Evolutionary conservation across 2,888 invertebrate species (phyloP).

Genomic region (Drosophila ezoana): DNA sequence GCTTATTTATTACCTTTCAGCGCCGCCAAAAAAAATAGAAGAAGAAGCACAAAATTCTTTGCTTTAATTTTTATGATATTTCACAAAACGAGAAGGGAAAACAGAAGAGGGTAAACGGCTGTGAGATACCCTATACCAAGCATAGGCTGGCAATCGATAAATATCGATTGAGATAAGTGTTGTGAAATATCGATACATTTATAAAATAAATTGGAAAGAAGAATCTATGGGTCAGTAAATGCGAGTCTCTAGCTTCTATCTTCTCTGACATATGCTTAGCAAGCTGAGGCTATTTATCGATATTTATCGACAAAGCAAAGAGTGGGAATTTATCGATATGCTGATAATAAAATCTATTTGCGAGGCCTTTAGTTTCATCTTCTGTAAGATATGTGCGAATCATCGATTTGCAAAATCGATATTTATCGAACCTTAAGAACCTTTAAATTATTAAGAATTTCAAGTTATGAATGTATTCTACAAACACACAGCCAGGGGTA

Average conservation of each 20-base stretch:
- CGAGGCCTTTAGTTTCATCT: too few species aligned
- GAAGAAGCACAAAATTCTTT: constrained; percentile 21
- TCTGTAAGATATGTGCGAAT: too few species aligned
- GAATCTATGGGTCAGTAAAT: too few species aligned
- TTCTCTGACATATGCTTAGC: too few species aligned
- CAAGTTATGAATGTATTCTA: too few species aligned
- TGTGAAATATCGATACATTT: too few species aligned
- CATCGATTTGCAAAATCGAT: too few species aligned
- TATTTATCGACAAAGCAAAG: background rate
- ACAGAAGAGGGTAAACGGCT: background rate
- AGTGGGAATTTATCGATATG: background rate
- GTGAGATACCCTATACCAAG: background rate
- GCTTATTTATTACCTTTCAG: constrained; percentile 77
- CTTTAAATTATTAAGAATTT: too few species aligned
- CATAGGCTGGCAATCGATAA: too few species aligned
- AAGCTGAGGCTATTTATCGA: background rate
- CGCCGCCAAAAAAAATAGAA: constrained; percentile 43
- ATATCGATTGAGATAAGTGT: too few species aligned
- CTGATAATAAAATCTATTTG: background rate
- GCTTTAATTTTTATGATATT: constrained; percentile 32
- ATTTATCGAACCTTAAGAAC: too few species aligned
- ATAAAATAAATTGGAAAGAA: too few species aligned
- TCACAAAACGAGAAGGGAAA: constrained; percentile 15
- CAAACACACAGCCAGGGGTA: background rate
- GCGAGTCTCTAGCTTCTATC: background rate